Conservation (phyloP, 64 coral and sea anemone genomes). For the Acropora yongei region DNA sequence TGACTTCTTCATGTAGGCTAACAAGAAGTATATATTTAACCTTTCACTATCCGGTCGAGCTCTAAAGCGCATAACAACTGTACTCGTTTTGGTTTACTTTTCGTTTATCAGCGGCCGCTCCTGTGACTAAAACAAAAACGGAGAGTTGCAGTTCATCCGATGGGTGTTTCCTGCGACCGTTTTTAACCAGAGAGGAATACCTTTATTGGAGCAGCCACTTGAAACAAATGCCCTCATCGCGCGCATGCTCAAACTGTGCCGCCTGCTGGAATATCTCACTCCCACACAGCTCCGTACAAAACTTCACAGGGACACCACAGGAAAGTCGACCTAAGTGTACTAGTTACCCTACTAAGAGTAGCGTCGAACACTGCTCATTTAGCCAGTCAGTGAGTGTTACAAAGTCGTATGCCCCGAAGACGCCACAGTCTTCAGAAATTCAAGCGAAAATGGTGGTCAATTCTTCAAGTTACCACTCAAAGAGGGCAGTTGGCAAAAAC, state of each 20-base stretch:
- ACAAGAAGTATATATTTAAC: no score
- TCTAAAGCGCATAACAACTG: background rate
- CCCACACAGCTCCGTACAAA: background rate
- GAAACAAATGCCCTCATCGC: background rate
- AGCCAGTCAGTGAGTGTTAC: background rate
- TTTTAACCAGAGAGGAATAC: conserved; percentile 30
- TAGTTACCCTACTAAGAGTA: background rate
- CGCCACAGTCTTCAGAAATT: background rate
- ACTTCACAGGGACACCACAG: background rate
- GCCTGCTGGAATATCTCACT: background rate
- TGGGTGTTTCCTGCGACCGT: conserved; percentile 12
- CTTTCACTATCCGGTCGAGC: background rate
- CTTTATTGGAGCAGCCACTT: conserved; percentile 9
- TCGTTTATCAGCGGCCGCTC: background rate
- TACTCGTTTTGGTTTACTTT: background rate
- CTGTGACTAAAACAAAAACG: background rate
- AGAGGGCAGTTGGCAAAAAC: background rate
- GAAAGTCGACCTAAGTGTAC: background rate
- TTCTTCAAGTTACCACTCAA: background rate
- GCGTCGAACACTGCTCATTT: background rate
- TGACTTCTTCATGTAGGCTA: no score
- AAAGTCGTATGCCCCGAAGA: background rate
- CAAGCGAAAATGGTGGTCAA: background rate
- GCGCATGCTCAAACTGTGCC: background rate
- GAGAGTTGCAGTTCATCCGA: background rate